A percentile compares a stretch with the other conserved stretches of the same genome.
These are phyloP conservation scores for Cerceris rybyensis DNA, from an alignment of 2,888 invertebrate species.

Conservation along the genomic window DNA sequence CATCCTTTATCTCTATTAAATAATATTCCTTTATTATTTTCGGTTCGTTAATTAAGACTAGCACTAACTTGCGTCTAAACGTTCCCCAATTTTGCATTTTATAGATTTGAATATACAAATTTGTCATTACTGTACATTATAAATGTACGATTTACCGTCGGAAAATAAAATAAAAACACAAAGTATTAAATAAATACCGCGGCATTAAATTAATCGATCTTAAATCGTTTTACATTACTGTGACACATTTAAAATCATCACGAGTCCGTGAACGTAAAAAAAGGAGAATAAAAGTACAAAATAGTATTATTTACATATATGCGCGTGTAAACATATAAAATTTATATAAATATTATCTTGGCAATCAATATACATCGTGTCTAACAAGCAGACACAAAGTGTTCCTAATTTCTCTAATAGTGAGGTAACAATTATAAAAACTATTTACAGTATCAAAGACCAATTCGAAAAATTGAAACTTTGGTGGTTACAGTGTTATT, in stretches of 20 bases:
- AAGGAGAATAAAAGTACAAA: conserved; percentile 28
- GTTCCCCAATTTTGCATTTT: too few relatives aligned
- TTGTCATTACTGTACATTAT: too few relatives aligned
- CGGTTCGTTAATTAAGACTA: too few relatives aligned
- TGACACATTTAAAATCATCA: not conserved
- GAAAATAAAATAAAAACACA: too few relatives aligned
- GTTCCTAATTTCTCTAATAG: conserved; percentile 22
- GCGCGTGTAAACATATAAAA: conserved; percentile 7
- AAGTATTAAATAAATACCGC: too few relatives aligned
- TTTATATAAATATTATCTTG: conserved; percentile 64
- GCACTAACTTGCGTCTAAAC: too few relatives aligned
- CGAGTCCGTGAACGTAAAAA: not conserved
- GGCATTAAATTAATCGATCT: too few relatives aligned
- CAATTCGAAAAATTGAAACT: conserved; percentile 20
- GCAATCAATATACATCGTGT: conserved; percentile 74
- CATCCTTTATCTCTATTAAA: too few relatives aligned
- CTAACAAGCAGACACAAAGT: conserved; percentile 69
- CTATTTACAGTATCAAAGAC: conserved; percentile 51
- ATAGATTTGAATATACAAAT: too few relatives aligned
- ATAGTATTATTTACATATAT: conserved; percentile 40
- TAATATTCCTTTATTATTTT: too few relatives aligned
- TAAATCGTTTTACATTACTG: not conserved
- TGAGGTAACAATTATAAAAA: conserved; percentile 20
- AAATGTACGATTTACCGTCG: too few relatives aligned
- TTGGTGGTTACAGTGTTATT: conserved; percentile 54